Conservation (phyloP, 2,797 vertebrate species). For the Acridotheres tristis region DNA sequence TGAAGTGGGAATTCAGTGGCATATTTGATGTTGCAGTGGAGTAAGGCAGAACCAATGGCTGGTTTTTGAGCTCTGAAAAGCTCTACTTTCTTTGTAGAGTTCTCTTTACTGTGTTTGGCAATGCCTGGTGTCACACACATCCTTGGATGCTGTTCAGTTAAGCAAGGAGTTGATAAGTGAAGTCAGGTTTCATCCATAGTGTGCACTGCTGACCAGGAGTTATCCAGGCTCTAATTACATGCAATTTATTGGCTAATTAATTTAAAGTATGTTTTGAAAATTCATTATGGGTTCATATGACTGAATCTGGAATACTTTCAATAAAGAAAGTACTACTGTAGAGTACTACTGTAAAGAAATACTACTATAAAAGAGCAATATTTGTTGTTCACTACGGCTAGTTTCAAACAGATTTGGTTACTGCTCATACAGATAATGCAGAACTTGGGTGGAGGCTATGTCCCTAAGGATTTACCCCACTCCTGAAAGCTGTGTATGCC, state of each 20-base stretch:
- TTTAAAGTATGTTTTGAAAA: not conserved
- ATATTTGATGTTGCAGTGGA: not conserved
- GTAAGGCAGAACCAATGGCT: not conserved
- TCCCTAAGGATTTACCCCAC: not conserved
- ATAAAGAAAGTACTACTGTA: not conserved
- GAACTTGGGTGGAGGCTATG: not conserved
- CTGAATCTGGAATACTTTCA: not conserved
- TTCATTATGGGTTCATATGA: not conserved
- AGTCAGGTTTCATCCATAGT: not conserved
- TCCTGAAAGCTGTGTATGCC: not conserved
- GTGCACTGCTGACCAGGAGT: not conserved
- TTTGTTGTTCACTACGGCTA: not conserved
- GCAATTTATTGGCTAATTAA: not conserved
- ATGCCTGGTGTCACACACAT: not conserved
- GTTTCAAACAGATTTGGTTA: not conserved
- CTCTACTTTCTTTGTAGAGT: not conserved
- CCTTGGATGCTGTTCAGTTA: not conserved
- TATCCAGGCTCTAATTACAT: not conserved
- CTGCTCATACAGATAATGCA: not conserved
- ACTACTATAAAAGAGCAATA: not conserved
- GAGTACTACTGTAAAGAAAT: not conserved
- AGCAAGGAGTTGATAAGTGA: not conserved
- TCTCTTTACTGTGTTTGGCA: not conserved
- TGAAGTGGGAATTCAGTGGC: not conserved
- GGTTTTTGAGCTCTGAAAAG: not conserved